A percentile compares a stretch with the other conserved stretches of the same genome.
Conservation (phyloP, 2,113 vertebrate genomes). For the Alexandromys fortis region DNA sequence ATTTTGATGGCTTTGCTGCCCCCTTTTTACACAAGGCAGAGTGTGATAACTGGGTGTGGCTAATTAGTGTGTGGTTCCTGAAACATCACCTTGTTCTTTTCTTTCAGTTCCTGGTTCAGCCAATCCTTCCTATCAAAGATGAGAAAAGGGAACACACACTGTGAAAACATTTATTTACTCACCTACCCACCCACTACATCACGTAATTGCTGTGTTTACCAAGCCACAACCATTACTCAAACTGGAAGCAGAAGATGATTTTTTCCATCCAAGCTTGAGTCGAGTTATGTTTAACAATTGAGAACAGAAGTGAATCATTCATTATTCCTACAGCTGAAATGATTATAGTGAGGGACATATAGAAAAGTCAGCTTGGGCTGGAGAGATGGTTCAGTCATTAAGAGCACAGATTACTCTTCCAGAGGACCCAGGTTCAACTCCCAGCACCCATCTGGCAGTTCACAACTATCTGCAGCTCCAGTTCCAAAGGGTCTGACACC, state of each 20-base stretch:
- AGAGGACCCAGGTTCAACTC: too few species aligned
- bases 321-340: neutral
- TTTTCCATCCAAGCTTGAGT: neutral
- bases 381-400: too few species aligned
- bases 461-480: too few species aligned
- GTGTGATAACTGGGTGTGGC: neutral
- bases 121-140: neutral
- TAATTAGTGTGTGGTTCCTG: neutral
- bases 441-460: too few species aligned
- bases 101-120: neutral
- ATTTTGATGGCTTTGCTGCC: neutral
- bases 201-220: neutral
- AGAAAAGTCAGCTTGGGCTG: neutral
- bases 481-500: neutral
- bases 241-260: neutral
- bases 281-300: neutral
- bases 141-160: neutral
- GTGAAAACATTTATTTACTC: neutral
- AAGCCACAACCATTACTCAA: neutral
- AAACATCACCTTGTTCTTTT: neutral
- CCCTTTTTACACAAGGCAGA: neutral
- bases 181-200: neutral
- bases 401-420: too few species aligned
- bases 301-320: neutral
- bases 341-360: neutral